Base-by-base conservation (phyloP, 2,113 vertebrate genomes). In the Corythoichthys haematopterus region DNA sequence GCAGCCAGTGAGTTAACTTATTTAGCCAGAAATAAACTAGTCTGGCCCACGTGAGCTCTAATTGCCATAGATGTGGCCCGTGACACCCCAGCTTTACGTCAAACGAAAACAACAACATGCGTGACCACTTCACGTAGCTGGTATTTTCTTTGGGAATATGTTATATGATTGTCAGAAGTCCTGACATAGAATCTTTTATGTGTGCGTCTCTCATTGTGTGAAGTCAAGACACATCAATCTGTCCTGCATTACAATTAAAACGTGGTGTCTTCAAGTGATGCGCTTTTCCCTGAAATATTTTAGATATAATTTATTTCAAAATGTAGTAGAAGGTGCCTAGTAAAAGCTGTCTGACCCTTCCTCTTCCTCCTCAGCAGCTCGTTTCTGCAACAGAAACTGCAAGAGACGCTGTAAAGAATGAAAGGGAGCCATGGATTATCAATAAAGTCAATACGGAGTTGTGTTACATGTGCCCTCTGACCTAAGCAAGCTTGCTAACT, bases 381-480 rank as follows among this genome's bases (percentile, higher is more conserved):
- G 85, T 79, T 84, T 78, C 82, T 80, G 69, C 80, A 69, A 68
- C 85, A 76, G 73, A 86, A 80, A 74, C 71, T 3, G 64, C 60
- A 82, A 62, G 78, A 79, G 68, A 76, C 66, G 59, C 75, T 68
- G 70, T 53, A 69, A 73, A 75, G 74, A 75, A 83, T 76, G 74
- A 85, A 82, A 85, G 73, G 69, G 71, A 83, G 80, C 66, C 80
- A 83, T 77, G 73, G 86, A 88, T 89, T 87, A 89, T 86, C 86
- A 87, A 80, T 84, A 81, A 72, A 75, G 74, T 85, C 80, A 83
- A 89, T 88, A 78, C 14, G 69, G 85, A 70, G 65, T 86, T 73
- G 82, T 86, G 83, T 86, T 88, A 83, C 85, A 82, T 12, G 11
- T 79, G 81, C 79, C 84, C 85, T 85, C 84, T 88, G 88, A 90